Base-by-base conservation (phyloP, 1,140 invertebrate species). In the Magallana gigas region DNA sequence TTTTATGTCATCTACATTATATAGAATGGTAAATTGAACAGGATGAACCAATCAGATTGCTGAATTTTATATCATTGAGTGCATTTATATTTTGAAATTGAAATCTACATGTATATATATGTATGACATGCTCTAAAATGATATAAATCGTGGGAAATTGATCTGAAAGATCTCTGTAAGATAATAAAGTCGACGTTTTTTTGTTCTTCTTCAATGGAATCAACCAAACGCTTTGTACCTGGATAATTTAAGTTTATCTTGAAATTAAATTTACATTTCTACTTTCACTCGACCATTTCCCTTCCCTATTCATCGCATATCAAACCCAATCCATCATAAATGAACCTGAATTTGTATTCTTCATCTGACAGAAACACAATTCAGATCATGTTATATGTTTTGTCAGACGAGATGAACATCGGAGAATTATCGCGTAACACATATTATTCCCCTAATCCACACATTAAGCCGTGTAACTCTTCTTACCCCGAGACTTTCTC, bases 261-360 rank as follows among this genome's bases (percentile, higher is more conserved):
- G 23, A 36, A 8, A 48, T 76, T 76, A 36, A 76, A 12, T 11
- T 76, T 8, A 29, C 9, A 76, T 11, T 29, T 76, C 23, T 29
- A 11, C 9, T 29, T 12, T 12, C 68, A 48, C 36, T 48, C 36
- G 36, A 8, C 68, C 8, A 29, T 12, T 18, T 76, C 36, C 23
- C 4, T 4, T 76, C 23, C 36, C 68, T 76, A 8, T 29, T 76
- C 18, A 76, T 76, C 8, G 36, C 68, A 12, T 29, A 29, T 76
- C 36, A 76, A 36, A 23, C 68, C 68, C 36, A 76, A 76, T 76
- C 23, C 23, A 76, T 76, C 68, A 76, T 36, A 76, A 76, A 76
- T 76, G 18, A 12, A 76, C 68, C 23, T 9, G 12, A 36, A 8
- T 76, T 29, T 76, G 9, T 71, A 29, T 76, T 29, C 18, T 9